A percentile compares a stretch with the other conserved stretches of the same genome.
phyloP scores from a whole-genome alignment of 2,888 invertebrate genomes.

The Orthonevra nobilis region DNA sequence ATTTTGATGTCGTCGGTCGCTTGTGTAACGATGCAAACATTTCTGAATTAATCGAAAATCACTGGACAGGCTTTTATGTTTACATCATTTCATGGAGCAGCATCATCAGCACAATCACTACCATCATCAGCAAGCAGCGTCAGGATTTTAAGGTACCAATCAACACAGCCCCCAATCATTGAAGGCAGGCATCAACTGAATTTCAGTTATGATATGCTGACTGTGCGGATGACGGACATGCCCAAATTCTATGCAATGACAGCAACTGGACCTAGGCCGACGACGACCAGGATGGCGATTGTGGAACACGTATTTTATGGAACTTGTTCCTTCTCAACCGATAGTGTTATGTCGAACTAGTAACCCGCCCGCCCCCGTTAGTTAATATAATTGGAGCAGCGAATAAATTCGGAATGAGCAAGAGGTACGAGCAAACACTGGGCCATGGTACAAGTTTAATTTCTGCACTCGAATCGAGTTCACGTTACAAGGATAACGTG shows the following conservation, averaged over 20 bases:
- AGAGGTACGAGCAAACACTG: slow-evolving; percentile 35
- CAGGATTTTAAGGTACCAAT: slow-evolving; percentile 36
- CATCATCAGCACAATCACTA: slow-evolving; percentile 24
- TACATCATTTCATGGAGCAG: slow-evolving; percentile 12
- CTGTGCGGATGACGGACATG: slow-evolving; percentile 50
- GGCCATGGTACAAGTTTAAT: slow-evolving; percentile 10
- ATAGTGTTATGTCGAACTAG: slow-evolving; percentile 24
- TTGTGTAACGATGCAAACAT: slow-evolving; percentile 10
- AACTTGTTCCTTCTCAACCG: slow-evolving; percentile 10
- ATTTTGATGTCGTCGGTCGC: no score
- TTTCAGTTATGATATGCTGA: slow-evolving; percentile 58
- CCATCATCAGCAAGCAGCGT: slow-evolving; percentile 10
- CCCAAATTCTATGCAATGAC: slow-evolving; percentile 2
- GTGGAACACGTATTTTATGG: slow-evolving; percentile 25
- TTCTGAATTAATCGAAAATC: slow-evolving; percentile 19
- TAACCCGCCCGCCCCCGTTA: not conserved
- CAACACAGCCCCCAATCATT: not conserved
- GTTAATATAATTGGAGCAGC: slow-evolving; percentile 61
- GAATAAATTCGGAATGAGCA: slow-evolving; percentile 46
- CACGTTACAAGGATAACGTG: slow-evolving; percentile 14
- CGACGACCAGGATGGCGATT: slow-evolving; percentile 9
- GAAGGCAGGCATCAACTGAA: slow-evolving; percentile 23
- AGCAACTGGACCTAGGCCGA: not conserved
- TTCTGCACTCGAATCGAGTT: slow-evolving; percentile 21
- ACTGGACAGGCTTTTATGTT: slow-evolving; percentile 33